A percentile compares a stretch with the other conserved stretches of the same genome.
phyloP scores from a whole-genome alignment of 2,888 invertebrate genomes.

The Polydrusus pterygomalis region DNA sequence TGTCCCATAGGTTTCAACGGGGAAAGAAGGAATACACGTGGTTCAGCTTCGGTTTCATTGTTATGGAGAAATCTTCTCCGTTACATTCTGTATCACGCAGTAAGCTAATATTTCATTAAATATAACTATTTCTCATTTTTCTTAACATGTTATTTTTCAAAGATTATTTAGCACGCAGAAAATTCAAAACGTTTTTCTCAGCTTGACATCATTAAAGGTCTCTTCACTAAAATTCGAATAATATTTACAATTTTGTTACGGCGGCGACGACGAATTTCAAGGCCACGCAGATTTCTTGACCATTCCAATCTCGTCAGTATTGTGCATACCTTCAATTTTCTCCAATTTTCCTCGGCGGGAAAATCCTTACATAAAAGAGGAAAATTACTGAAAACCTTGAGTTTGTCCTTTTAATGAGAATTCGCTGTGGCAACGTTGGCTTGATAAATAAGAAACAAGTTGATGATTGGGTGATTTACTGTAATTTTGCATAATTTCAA shows the following conservation, averaged over 20 bases:
- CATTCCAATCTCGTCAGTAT: constrained; percentile 51
- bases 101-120: no score
- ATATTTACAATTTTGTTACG: constrained; percentile 39
- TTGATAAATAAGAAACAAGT: constrained; percentile 32
- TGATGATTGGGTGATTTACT: constrained; percentile 26
- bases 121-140: no score
- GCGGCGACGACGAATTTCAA: constrained; percentile 34
- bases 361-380: constrained; percentile 40
- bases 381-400: constrained; percentile 45
- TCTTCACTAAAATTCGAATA: constrained; percentile 36
- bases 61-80: no score
- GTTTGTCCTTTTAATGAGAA: constrained; percentile 37
- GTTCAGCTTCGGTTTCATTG: no score
- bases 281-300: constrained; percentile 53
- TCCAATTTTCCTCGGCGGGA: constrained; percentile 46
- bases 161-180: neutral
- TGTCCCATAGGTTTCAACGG: no score
- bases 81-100: no score
- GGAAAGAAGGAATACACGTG: no score
- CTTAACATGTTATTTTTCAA: no score
- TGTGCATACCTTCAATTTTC: constrained; percentile 51
- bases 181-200: constrained; percentile 28
- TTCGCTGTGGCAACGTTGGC: constrained; percentile 29
- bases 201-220: constrained; percentile 36
- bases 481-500: constrained; percentile 28